Base-by-base conservation (phyloP, 2,113 vertebrate species). In the Barbus barbus region DNA sequence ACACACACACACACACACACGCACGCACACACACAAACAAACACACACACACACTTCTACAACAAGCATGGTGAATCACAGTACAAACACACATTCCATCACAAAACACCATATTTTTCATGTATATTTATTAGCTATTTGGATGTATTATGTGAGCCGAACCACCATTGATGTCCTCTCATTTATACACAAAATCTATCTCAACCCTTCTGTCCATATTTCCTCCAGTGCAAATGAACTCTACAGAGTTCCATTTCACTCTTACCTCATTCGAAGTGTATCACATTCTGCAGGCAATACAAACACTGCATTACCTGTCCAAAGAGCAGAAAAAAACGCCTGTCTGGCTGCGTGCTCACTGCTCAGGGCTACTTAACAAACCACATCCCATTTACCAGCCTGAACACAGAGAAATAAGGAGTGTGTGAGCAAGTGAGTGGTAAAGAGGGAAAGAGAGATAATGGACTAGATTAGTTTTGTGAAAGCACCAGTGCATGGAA, bases 301-400 rank as follows among this genome's bases (percentile, higher is more conserved):
- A 61, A 44, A 78, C 77, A 60, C 77, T 41, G 33, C 60, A 63
- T 65, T 80, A 80, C 60, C 78, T 65, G 58, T 80, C 78, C 18
- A 65, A 80, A 63, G 78, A 65, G 60, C 38, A 80, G 78, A 80
- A 80, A 63, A 46, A 80, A 9, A 65, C 16, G 28, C 41, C 78
- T 13, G 77, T 63, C 24, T 63, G 38, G 58, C 38, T 63, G 36
- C 11, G 9, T 31, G 58, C 26, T 65, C 36, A 60, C 5, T 31
- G 58, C 26, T 65, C 36, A 60, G 28, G 16, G 48, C 48, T 56
- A 3, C 74, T 77, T 28, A 46, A 38, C 77, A 79, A 79, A 79
- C 38, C 18, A 28, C 41, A 80, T 80, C 60, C 78, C 14, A 48
- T 18, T 65, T 48, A 28, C 36, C 61, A 61, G 78, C n/a, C 38